Evolutionary conservation across 2,888 invertebrate genomes (phyloP), one percentile per base, ranked within the genome.

Genomic region (Elmis aenea): DNA sequence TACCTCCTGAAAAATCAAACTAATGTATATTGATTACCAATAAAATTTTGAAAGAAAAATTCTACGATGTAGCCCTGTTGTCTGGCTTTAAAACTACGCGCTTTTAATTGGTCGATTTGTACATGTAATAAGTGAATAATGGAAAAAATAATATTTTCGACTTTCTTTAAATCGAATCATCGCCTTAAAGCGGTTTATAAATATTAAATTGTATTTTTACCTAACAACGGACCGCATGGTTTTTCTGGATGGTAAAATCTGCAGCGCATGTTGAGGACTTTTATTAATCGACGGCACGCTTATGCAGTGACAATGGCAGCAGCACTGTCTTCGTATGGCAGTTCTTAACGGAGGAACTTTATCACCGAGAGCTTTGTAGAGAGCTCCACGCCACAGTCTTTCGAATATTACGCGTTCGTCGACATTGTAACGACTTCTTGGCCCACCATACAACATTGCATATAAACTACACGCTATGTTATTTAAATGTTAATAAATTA

Each of bases 361-460:
- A 9, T 54, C 50, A 9, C 62, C 65, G 25, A 67, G 48, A 8
- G 67, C 65, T 48, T 68, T 67, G 45, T 61, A 63, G 15, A 68
- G 50, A 2, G 68, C 67, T 34, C 83, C 83, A 24, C 81, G 74
- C 84, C 84, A 84, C 31, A 84, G 69, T 11, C 82, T 71, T 55
- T 84, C 83, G 63, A 85, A 84, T 35, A 83, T 77, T 20, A 79
- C 71, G 42, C 81, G 72, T 52, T 81, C 77, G 53, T 79, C 76
- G 12, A 68, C 66, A n/a, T 68, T 65, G 30, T 67, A 69, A 5
- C 71, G 64, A 21, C 29, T 16, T 16, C 26, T 26, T 3, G 31
- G 37, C 58, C 64, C 72, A 62, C 69, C 69, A 48, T 69, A 70
- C 59, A 47, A 52, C 52, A 53, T 51, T 15, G 13, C n/a, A n/a